Percentiles rank a stretch among this genome's conserved stretches.
Evolutionary conservation across 2,113 vertebrate species (phyloP).

Genomic region (Trematocara nigrifrons): DNA sequence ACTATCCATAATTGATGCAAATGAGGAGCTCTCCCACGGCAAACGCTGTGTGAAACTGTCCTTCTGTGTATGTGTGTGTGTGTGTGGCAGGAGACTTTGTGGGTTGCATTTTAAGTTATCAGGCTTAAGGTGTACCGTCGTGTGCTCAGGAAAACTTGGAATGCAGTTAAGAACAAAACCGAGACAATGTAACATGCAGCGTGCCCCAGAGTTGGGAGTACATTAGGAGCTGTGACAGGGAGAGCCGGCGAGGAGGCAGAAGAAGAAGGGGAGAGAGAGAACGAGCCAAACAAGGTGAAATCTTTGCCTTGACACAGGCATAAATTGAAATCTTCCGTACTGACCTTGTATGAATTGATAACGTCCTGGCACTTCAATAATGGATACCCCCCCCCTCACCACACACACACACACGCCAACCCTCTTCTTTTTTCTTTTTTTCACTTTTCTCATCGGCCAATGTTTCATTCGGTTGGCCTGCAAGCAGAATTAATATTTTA

Average conservation of each 20-base stretch:
- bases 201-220: not conserved
- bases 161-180: constrained; percentile 9
- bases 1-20: constrained; percentile 79
- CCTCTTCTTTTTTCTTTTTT: not conserved
- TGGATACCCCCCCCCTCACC: constrained; percentile 6
- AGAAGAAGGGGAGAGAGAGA: not conserved
- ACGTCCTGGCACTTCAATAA: constrained; percentile 63
- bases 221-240: not conserved
- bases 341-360: constrained; percentile 65
- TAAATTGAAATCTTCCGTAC: constrained; percentile 53
- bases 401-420: not conserved
- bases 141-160: constrained; percentile 15
- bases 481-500: constrained; percentile 69
- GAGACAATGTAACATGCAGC: not conserved
- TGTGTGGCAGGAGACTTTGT: constrained; percentile 25
- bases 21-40: constrained; percentile 72
- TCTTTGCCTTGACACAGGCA: constrained; percentile 39
- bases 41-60: constrained; percentile 51
- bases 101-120: constrained; percentile 50
- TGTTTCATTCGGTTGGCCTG: constrained; percentile 61
- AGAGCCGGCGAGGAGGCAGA: not conserved
- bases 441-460: constrained; percentile 48
- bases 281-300: constrained; percentile 10
- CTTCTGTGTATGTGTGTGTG: constrained; percentile 5
- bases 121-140: constrained; percentile 46